Percentiles rank a stretch among this genome's conserved stretches.
These are phyloP conservation scores for Uloborus diversus DNA, from an alignment of 1,140 invertebrate genomes.

Conservation along the genomic window DNA sequence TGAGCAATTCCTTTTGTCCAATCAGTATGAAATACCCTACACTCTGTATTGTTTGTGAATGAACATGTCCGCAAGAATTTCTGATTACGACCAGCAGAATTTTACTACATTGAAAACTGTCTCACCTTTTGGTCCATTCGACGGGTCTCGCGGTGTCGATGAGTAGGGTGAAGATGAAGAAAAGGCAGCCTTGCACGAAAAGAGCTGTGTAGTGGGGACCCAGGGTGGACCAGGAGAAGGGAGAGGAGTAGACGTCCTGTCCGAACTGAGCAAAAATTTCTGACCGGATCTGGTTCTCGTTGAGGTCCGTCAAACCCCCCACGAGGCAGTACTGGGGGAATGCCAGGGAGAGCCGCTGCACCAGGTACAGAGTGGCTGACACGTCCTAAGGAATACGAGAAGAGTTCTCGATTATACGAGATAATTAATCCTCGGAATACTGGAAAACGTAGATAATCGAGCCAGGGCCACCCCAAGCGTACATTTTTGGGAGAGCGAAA, in stretches of 20 bases:
- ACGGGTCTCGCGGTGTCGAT: conserved; percentile 63
- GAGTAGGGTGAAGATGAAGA: conserved; percentile 66
- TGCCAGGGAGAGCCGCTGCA: conserved; percentile 68
- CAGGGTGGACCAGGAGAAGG: conserved; percentile 66
- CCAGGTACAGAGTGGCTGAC: conserved; percentile 44
- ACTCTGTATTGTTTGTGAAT: no score
- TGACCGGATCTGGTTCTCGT: conserved; percentile 65
- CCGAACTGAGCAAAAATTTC: conserved; percentile 65
- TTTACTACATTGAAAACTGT: no score
- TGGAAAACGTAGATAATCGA: no score
- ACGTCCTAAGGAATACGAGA: conserved; percentile 16
- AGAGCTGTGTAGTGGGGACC: conserved; percentile 67
- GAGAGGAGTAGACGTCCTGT: conserved; percentile 61
- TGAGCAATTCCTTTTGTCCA: no score
- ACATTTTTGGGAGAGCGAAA: no score
- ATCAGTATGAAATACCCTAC: no score
- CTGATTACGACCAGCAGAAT: no score
- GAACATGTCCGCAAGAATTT: no score
- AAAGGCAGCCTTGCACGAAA: conserved; percentile 65
- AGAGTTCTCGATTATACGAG: no score
- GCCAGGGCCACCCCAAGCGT: no score
- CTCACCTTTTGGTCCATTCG: conserved; percentile 21
- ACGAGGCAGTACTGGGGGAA: conserved; percentile 71
- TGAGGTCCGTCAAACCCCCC: conserved; percentile 68
- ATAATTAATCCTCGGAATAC: no score